Evolutionary conservation across 2,797 vertebrate species (phyloP), one percentile per base, ranked within the genome.

Genomic region (Acrocephalus scirpaceus): DNA sequence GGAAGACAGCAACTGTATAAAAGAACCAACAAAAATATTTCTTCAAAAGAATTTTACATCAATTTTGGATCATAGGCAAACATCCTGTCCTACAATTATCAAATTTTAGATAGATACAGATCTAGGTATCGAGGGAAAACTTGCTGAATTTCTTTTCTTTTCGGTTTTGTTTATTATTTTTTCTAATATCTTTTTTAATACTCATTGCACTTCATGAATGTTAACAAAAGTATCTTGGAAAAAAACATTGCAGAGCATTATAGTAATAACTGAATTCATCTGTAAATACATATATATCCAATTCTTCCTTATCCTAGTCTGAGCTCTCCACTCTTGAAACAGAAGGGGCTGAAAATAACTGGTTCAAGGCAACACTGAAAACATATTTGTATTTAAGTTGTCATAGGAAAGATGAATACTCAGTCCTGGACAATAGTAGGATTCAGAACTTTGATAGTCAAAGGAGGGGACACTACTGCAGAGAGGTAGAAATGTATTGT

Each of bases 31-130:
- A 90, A 94, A 94, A 93, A 94, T 80, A 95, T 88, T 92, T 95
- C 93, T 96, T 96, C 94, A 96, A 95, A 96, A 95, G 79, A 95
- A 91, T 91, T 94, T 96, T 94, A 93, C 71, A 93, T 82, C 34
- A 47, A 40, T 91, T 96, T 93, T 64, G 47, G 62, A 86, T 96
- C 93, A 96, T 88, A 93, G 42, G n/a, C 42, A 95, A 94, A 81
- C 74, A 92, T 92, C 53, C 67, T 93, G 65, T 89, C 90, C 54
- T 93, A 81, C 78, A 93, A 60, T 72, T 77, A 92, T 50, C 2
- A 79, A 82, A 40, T 30, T 85, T 67, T 92, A 81, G 71, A 82
- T 67, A 90, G 51, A 73, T 92, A 61, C 58, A 91, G 47, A 84
- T 73, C 44, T 80, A 60, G 8, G 27, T 78, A 75, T 64, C 0